Evolutionary conservation across 2,888 invertebrate species (phyloP).

Genomic region (Drosophila paracracens): DNA sequence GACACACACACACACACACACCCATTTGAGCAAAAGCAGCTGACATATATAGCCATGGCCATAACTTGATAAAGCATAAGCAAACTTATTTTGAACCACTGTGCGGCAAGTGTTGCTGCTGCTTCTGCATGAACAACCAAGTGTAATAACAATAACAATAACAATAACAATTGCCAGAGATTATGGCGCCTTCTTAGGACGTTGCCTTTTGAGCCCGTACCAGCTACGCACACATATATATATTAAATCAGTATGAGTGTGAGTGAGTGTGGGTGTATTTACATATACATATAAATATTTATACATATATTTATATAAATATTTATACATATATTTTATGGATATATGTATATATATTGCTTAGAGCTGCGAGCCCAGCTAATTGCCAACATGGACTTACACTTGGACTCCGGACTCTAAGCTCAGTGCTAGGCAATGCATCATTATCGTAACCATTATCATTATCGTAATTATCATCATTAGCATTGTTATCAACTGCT

Average conservation of each 20-base stretch:
- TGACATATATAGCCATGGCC: constrained; percentile 17
- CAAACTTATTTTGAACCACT: constrained; percentile 42
- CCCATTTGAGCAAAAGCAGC: constrained; percentile 2
- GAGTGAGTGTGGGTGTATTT: not conserved
- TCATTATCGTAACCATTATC: constrained; percentile 3
- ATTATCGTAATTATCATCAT: constrained; percentile 20
- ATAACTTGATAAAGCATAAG: constrained; percentile 17
- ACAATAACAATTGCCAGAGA: constrained; percentile 59
- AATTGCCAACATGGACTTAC: constrained; percentile 53
- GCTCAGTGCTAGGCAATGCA: not conserved
- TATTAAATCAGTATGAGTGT: not conserved
- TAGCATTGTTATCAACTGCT: constrained; percentile 8
- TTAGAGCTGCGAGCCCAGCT: constrained; percentile 18
- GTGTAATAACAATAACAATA: constrained; percentile 45
- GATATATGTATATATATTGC: not conserved
- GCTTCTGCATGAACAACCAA: constrained; percentile 26
- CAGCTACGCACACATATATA: not conserved
- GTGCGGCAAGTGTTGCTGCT: constrained; percentile 28
- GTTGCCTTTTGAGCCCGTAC: constrained; percentile 16
- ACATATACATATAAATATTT: not conserved
- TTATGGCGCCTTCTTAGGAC: constrained; percentile 48
- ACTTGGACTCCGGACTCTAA: constrained; percentile 26
- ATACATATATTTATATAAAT: not conserved
- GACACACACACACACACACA: constrained; percentile 10
- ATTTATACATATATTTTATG: not conserved